A percentile compares a stretch with the other conserved stretches of the same genome.
Evolutionary conservation across 2,113 vertebrate genomes (phyloP).

Genomic region (Galemys pyrenaicus): DNA sequence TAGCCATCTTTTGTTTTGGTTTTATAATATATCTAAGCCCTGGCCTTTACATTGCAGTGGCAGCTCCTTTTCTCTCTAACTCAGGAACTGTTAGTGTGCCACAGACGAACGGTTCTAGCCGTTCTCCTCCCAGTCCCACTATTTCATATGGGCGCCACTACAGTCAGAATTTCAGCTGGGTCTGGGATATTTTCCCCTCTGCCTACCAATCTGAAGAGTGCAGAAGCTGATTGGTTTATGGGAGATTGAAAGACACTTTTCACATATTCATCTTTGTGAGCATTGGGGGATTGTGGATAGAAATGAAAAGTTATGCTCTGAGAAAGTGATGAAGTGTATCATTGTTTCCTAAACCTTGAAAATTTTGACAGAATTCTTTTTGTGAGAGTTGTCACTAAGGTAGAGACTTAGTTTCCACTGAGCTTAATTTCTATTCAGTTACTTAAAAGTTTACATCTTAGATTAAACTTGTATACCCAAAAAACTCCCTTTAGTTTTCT

Average conservation of each 20-base stretch:
- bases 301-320: background rate
- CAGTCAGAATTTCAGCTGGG: background rate
- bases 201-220: background rate
- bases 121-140: background rate
- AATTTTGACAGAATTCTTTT: conserved; percentile 27
- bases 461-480: background rate
- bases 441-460: conserved; percentile 25
- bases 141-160: background rate
- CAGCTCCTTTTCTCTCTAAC: background rate
- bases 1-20: background rate
- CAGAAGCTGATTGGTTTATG: background rate
- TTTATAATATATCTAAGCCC: background rate
- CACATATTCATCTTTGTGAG: background rate
- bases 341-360: conserved; percentile 14
- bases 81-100: background rate
- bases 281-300: background rate
- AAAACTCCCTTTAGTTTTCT: conserved; percentile 35
- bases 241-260: background rate
- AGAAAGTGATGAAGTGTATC: background rate
- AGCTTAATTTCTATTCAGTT: conserved; percentile 9
- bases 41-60: background rate
- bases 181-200: background rate
- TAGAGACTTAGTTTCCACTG: background rate
- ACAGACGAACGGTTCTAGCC: background rate
- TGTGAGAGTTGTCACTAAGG: background rate